These are phyloP conservation scores for Smittia aterrima DNA, from an alignment of 2,888 invertebrate genomes.

Conservation along the genomic window DNA sequence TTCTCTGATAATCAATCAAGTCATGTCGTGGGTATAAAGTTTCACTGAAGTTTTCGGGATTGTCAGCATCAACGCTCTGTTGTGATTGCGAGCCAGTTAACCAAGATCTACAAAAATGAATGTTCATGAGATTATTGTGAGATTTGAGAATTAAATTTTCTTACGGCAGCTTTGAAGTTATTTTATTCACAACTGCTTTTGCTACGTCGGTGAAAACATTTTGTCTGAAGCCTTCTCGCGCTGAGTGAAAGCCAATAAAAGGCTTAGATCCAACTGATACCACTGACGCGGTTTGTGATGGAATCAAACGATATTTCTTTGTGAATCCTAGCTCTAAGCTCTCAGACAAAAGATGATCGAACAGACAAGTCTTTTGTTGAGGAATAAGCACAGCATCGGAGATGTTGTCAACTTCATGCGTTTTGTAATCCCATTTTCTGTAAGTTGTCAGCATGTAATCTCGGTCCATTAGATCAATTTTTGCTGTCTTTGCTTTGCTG, in stretches of 20 bases:
- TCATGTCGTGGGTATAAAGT: constrained; percentile 76
- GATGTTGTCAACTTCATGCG: constrained; percentile 70
- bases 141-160: constrained; percentile 50
- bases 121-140: background rate
- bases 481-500: constrained; percentile 42
- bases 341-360: constrained; percentile 82
- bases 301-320: constrained; percentile 66
- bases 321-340: constrained; percentile 52
- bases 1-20: constrained; percentile 74
- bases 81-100: constrained; percentile 57
- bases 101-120: constrained; percentile 54
- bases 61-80: constrained; percentile 50
- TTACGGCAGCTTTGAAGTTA: constrained; percentile 77
- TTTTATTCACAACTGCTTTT: constrained; percentile 83
- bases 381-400: constrained; percentile 69
- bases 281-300: constrained; percentile 73
- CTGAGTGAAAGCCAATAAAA: constrained; percentile 85
- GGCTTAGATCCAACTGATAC: constrained; percentile 78
- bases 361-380: constrained; percentile 63
- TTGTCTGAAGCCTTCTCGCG: constrained; percentile 80
- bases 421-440: constrained; percentile 78
- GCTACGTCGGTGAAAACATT: constrained; percentile 88
- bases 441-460: constrained; percentile 21
- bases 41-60: constrained; percentile 62
- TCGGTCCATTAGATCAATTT: constrained; percentile 43